Base-by-base conservation (phyloP, 2,888 invertebrate genomes). In the Eulithis prunata region DNA sequence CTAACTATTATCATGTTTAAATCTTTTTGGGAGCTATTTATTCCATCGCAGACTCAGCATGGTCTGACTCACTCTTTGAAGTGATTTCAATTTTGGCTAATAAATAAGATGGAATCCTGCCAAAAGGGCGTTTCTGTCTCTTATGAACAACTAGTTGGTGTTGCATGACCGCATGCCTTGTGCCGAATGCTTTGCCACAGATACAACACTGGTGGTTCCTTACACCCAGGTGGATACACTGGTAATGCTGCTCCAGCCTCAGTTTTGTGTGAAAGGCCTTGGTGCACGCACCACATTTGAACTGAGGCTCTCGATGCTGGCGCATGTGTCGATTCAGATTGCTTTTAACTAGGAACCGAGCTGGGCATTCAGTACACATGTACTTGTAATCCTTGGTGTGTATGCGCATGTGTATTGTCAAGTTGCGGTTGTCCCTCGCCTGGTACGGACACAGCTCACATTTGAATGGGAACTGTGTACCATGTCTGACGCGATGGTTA, bases 181-280 rank as follows among this genome's bases (percentile, higher is more conserved):
- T 87, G 2, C 88, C 87, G 78, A 87, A 88, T 12, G 86, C 85
- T 68, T 87, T 87, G 0, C 87, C 87, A 71, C 88, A 88, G n/a
- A 85, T 69, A 66, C 84, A 82, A 56, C 88, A 88, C 0, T 86
- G 81, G 81, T 88, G 86, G 54, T 86, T 85, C 61, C 84, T 83
- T 11, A 87, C 86, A 0, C 87, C 87, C 53, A 88, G 78, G 71
- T 88, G 87, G 64, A 84, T 84, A 4, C 83, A 85, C 70, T 87
- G 85, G 75, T 78, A 80, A 75, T 88, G 87, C 47, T 83, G 75
- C 59, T 86, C 79, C 43, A 87, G 67, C 60, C 71, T 70, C 1
- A 84, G 64, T 60, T 83, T 84, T 11, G 86, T 79, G 57, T 86
- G 84, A 56, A 87, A 88, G 51, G 82, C 83, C 70, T 81, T 79